A percentile compares a stretch with the other conserved stretches of the same genome.
Evolutionary conservation across 2,888 invertebrate species (phyloP).

Genomic region (Dryobotodes eremita): DNA sequence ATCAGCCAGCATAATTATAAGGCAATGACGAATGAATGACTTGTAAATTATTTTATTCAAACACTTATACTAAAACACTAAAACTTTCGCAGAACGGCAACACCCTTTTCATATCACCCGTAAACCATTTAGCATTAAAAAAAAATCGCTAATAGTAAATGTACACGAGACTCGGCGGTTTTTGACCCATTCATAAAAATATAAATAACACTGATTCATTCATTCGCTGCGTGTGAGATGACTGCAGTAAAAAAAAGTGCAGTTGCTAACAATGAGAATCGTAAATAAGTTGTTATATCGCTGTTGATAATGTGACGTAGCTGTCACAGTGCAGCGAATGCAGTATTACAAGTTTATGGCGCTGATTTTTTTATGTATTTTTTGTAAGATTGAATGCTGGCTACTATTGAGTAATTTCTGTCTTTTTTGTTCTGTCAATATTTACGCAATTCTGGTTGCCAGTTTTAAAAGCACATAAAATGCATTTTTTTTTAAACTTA

Average conservation of each 20-base stretch:
- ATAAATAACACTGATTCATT: constrained; percentile 63
- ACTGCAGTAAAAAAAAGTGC: constrained; percentile 71
- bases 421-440: not conserved
- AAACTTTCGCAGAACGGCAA: not conserved
- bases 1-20: not conserved
- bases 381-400: too few relatives aligned
- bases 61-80: not conserved
- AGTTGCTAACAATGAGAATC: constrained; percentile 71
- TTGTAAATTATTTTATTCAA: not conserved
- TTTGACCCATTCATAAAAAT: constrained; percentile 56
- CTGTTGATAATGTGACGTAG: constrained; percentile 65
- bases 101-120: not conserved
- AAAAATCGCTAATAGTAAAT: constrained; percentile 30
- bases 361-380: not conserved
- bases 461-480: not conserved
- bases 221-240: constrained; percentile 59
- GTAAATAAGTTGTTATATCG: constrained; percentile 70
- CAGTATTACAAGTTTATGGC: constrained; percentile 48
- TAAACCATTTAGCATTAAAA: not conserved
- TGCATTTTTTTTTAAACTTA: too few relatives aligned
- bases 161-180: not conserved
- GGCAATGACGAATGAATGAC: not conserved
- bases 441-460: not conserved
- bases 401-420: not conserved
- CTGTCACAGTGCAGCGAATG: constrained; percentile 38